These are phyloP conservation scores for Manduca sexta DNA, from an alignment of 1,140 invertebrate genomes.

Conservation along the genomic window DNA sequence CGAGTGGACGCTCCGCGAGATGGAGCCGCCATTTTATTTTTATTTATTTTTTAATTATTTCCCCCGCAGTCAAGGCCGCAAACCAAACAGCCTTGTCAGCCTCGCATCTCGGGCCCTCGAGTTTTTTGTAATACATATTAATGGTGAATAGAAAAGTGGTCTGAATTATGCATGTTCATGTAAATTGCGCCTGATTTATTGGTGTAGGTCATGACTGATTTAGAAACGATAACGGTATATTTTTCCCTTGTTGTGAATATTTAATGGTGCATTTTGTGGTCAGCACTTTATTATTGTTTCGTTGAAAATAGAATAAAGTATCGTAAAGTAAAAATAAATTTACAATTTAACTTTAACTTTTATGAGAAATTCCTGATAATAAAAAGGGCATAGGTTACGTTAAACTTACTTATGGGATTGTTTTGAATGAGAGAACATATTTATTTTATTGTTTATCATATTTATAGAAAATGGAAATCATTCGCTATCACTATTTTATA, in stretches of 20 bases:
- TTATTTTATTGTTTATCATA: no score
- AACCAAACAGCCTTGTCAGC: background rate
- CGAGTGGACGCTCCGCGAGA: background rate
- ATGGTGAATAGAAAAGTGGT: slow-evolving; percentile 23
- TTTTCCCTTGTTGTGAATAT: background rate
- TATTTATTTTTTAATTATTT: slow-evolving; percentile 1
- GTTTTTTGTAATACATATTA: slow-evolving; percentile 19
- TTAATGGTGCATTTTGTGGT: no score
- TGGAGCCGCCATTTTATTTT: background rate
- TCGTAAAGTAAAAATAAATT: no score
- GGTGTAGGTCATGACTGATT: background rate
- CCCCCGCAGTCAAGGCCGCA: background rate
- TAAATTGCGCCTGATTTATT: background rate
- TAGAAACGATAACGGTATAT: background rate
- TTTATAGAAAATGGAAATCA: no score
- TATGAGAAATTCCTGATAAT: no score
- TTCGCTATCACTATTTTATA: no score
- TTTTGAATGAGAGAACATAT: no score
- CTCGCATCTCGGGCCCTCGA: slow-evolving; percentile 4
- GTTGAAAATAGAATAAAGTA: no score
- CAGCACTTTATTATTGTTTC: no score
- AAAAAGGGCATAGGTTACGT: no score
- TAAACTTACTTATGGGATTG: no score
- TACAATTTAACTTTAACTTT: no score
- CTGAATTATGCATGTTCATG: slow-evolving; percentile 15